Conservation (phyloP, 2,888 invertebrate genomes). For the Ophioninae sp. region DNA sequence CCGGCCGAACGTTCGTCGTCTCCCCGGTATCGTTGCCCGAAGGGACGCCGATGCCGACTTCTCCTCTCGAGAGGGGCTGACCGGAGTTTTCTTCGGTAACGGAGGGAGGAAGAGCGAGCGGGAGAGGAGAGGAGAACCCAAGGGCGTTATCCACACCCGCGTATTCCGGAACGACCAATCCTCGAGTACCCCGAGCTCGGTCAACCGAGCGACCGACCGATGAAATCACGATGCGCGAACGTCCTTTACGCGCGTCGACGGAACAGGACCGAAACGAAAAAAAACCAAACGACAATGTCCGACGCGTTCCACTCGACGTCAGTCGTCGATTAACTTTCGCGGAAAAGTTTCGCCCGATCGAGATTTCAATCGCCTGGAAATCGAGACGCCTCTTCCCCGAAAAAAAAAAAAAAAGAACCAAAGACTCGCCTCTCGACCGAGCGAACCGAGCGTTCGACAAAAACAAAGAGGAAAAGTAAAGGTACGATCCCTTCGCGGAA, state of each 20-base stretch:
- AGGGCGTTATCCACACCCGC: slow-evolving; percentile 37
- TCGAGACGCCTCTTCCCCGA: too few relatives aligned
- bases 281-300: slow-evolving; percentile 41
- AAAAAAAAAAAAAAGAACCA: too few relatives aligned
- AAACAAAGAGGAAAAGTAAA: too few relatives aligned
- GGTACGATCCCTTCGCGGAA: too few relatives aligned
- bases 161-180: slow-evolving; percentile 62
- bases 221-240: slow-evolving; percentile 52
- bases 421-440: too few relatives aligned
- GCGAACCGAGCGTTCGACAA: too few relatives aligned
- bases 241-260: slow-evolving; percentile 20
- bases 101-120: background rate
- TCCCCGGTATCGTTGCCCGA: slow-evolving; percentile 63
- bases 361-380: too few relatives aligned
- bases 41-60: slow-evolving; percentile 70
- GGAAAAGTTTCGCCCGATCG: slow-evolving; percentile 42
- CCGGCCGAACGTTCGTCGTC: slow-evolving; percentile 73
- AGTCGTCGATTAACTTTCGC: slow-evolving; percentile 68
- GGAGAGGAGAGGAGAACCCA: slow-evolving; percentile 9
- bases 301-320: slow-evolving; percentile 62
- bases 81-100: background rate
- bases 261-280: too few relatives aligned
- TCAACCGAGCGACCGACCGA: slow-evolving; percentile 44
- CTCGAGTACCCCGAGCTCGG: slow-evolving; percentile 20
- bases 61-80: slow-evolving; percentile 5